A percentile compares a stretch with the other conserved stretches of the same genome.
These are phyloP conservation scores for Mythimna vitellina DNA, from an alignment of 2,888 invertebrate species.

Conservation along the genomic window DNA sequence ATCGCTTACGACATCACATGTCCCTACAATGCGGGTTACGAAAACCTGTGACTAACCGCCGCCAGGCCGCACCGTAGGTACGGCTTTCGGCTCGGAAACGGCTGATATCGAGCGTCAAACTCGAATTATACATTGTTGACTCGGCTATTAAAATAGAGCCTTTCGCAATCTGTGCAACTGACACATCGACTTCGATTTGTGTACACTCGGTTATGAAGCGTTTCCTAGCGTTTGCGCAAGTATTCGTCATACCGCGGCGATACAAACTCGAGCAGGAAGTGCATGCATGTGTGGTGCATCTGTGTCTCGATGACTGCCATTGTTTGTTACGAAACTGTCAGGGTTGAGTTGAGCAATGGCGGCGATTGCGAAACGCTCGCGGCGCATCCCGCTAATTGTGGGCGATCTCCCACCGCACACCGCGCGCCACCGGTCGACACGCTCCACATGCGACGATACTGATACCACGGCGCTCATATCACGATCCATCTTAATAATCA, in stretches of 20 bases:
- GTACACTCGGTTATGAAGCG: constrained; percentile 77
- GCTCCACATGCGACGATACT: constrained; percentile 53
- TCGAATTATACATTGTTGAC: constrained; percentile 77
- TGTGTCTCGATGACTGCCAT: constrained; percentile 84
- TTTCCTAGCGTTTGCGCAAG: constrained; percentile 86
- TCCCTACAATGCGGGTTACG: constrained; percentile 90
- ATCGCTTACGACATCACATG: constrained; percentile 86
- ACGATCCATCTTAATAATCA: constrained; percentile 49
- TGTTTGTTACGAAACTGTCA: constrained; percentile 89
- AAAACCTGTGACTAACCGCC: constrained; percentile 87
- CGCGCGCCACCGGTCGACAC: constrained; percentile 58
- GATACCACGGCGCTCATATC: constrained; percentile 39
- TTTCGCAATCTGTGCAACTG: constrained; percentile 80
- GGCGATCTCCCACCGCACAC: constrained; percentile 83
- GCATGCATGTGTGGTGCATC: constrained; percentile 89
- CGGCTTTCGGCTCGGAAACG: constrained; percentile 77
- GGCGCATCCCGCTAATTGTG: constrained; percentile 88
- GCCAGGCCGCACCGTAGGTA: constrained; percentile 67
- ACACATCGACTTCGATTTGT: constrained; percentile 79
- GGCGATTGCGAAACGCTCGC: constrained; percentile 83
- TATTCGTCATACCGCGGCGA: constrained; percentile 80
- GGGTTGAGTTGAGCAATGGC: constrained; percentile 89
- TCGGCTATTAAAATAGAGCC: constrained; percentile 74
- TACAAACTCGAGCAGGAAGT: constrained; percentile 89
- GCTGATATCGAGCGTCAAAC: constrained; percentile 71